These are phyloP conservation scores for Calephelis nemesis DNA, from an alignment of 1,140 invertebrate species.

Conservation along the genomic window DNA sequence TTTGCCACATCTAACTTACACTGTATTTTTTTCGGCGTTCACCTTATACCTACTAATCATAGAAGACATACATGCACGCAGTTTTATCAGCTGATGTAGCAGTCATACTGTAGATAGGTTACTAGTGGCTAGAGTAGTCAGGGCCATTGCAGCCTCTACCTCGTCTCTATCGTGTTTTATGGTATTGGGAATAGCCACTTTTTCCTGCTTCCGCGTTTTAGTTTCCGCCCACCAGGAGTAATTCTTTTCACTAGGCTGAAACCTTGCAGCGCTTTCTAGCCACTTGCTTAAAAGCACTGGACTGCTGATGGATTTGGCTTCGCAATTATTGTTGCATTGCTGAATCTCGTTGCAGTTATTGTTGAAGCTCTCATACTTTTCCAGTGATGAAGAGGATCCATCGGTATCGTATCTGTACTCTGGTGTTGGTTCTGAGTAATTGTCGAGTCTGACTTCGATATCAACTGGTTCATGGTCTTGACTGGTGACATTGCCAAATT, in stretches of 20 bases:
- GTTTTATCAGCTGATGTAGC: conserved; percentile 34
- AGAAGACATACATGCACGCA: too few relatives aligned
- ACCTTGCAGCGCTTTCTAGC: conserved; percentile 84
- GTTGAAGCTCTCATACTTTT: conserved; percentile 59
- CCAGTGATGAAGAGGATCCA: conserved; percentile 58
- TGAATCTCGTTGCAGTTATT: conserved; percentile 60
- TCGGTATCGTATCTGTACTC: conserved; percentile 52
- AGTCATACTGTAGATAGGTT: conserved; percentile 49
- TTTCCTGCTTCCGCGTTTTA: conserved; percentile 48
- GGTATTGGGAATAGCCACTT: conserved; percentile 41
- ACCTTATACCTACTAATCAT: too few relatives aligned
- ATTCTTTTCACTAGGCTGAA: conserved; percentile 83
- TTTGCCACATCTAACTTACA: too few relatives aligned
- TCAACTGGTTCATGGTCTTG: conserved; percentile 42
- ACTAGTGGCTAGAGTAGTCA: conserved; percentile 78
- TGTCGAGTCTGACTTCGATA: conserved; percentile 36
- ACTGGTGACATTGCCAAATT: conserved; percentile 65
- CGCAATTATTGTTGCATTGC: conserved; percentile 41
- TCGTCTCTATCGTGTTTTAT: conserved; percentile 82
- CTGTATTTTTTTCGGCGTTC: too few relatives aligned
- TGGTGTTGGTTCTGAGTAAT: conserved; percentile 45
- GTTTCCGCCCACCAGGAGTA: conserved; percentile 82
- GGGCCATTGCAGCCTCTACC: conserved; percentile 84
- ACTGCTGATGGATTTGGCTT: conserved; percentile 57
- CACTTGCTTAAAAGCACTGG: conserved; percentile 83